Base-by-base conservation (phyloP, 2,888 invertebrate genomes). In the Notocelia uddmanniana region DNA sequence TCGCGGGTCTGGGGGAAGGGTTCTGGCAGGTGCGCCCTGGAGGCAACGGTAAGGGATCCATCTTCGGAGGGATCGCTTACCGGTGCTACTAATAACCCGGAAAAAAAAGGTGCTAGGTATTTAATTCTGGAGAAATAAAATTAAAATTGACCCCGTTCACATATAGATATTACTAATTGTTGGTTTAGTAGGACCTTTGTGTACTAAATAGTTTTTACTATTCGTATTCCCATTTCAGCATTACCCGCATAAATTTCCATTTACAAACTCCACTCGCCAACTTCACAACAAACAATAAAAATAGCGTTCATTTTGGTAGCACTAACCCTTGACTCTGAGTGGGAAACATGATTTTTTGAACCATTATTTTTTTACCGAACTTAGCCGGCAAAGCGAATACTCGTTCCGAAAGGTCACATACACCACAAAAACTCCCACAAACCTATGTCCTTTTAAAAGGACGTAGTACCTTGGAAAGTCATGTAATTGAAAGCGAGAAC, bases 301-400 rank as follows among this genome's bases (percentile, higher is more conserved):
- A 77, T 78, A 76, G 73, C 69, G 59, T 69, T 69, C 64, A 76
- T 74, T 68, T 79, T 64, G 64, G 64, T 75, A 75, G 76, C 80
- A 81, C 76, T 75, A 83, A 67, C 66, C 80, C 84, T 83, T 84
- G 82, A 79, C 79, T 77, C 70, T 77, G 74, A 78, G 81, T 83
- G 79, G 82, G 84, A 85, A 87, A 86, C 79, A 82, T 81, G 83
- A 85, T 81, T 74, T 73, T n/a, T 73, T 82, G 78, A 83, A 77
- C 89, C 85, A 89, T 87, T 89, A 89, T 89, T 85, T 76, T 85
- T 76, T 74, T 70, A 69, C 74, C 82, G 81, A 86, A 84, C 81
- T 85, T 77, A 73, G 77, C 75, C 84, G 74, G 81, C 80, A 83
- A 81, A 78, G 81, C 81, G 83, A 79, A 82, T 79, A 5, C 37